Conservation (phyloP, 2,797 vertebrate species). For the Thamnophis elegans region DNA sequence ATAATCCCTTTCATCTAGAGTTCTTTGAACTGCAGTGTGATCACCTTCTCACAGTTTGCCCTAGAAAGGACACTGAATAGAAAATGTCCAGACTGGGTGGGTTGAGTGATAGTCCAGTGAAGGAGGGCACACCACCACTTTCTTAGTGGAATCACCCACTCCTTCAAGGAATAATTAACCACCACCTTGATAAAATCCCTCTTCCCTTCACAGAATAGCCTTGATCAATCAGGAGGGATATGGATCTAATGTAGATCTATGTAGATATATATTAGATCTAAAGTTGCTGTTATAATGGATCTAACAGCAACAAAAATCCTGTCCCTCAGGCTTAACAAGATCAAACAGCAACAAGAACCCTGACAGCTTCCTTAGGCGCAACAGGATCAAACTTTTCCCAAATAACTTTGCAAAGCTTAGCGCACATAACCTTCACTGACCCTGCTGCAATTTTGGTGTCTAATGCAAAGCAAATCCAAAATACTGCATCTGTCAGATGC, state of each 20-base stretch:
- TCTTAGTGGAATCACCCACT: neutral
- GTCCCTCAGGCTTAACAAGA: neutral
- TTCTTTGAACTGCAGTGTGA: neutral
- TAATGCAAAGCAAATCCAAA: neutral
- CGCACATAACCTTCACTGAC: neutral
- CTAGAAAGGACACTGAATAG: neutral
- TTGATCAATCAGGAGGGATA: neutral
- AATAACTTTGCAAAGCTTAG: neutral
- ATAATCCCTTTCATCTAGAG: neutral
- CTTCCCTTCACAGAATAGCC: neutral
- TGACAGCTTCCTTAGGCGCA: neutral
- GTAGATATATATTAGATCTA: neutral
- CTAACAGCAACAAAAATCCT: neutral
- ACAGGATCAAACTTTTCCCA: neutral
- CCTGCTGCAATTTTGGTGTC: neutral
- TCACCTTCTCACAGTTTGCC: neutral
- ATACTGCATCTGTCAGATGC: neutral
- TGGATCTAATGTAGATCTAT: neutral
- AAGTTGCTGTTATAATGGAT: neutral
- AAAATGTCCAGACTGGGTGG: neutral
- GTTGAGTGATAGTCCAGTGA: neutral
- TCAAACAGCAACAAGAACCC: neutral
- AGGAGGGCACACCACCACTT: neutral
- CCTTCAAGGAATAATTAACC: neutral
- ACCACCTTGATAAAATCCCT: neutral